Evolutionary conservation across 2,888 invertebrate species (phyloP).

Genomic region (Germaria angustata): DNA sequence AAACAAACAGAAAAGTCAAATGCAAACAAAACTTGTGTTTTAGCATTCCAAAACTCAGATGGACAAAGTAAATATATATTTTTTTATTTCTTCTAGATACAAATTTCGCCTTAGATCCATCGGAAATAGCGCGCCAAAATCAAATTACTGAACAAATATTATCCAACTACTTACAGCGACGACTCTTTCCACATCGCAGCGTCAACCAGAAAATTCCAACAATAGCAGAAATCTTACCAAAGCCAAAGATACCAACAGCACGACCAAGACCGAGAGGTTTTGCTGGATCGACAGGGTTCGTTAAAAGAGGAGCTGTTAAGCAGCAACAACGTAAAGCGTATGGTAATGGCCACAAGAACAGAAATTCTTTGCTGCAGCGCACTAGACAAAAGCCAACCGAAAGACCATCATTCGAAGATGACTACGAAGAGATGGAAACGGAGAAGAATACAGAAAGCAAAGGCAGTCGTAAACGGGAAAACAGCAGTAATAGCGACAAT

Average conservation of each 20-base stretch:
- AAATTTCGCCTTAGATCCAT: constrained; percentile 77
- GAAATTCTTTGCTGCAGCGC: constrained; percentile 22
- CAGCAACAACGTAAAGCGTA: constrained; percentile 54
- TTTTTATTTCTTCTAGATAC: constrained; percentile 20
- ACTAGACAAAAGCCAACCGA: constrained; percentile 16
- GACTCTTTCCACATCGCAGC: constrained; percentile 83
- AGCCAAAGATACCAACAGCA: constrained; percentile 75
- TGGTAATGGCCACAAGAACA: constrained; percentile 66
- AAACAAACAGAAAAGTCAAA: no score
- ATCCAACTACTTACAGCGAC: constrained; percentile 86
- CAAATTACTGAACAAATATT: constrained; percentile 88
- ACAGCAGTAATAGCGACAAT: constrained; percentile 6
- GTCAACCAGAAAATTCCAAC: constrained; percentile 82
- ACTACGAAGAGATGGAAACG: constrained; percentile 26
- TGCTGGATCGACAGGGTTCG: constrained; percentile 65
- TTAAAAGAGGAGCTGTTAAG: constrained; percentile 56
- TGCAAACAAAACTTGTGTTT: no score
- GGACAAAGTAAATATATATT: no score
- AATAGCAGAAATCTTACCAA: constrained; percentile 84
- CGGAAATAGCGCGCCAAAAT: constrained; percentile 87
- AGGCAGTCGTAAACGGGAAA: constrained; percentile 30
- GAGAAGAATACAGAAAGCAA: constrained; percentile 7
- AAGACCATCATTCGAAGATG: constrained; percentile 23
- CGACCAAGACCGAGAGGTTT: constrained; percentile 74
- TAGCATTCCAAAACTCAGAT: no score